A percentile compares a stretch with the other conserved stretches of the same genome.
phyloP scores from a whole-genome alignment of 2,888 invertebrate genomes.

The Reticulitermes lucifugus region DNA sequence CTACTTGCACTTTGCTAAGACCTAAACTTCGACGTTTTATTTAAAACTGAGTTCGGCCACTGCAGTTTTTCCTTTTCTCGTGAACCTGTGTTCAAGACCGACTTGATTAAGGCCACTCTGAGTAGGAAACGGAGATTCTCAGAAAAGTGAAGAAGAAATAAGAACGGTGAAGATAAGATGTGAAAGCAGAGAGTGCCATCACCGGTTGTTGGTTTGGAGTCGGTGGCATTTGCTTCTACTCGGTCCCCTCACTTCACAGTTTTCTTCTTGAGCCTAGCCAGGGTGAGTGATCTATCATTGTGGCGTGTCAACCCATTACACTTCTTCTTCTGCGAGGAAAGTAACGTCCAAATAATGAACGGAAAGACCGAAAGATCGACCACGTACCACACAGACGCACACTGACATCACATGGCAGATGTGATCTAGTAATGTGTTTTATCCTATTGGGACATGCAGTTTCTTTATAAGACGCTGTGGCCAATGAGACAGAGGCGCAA shows the following conservation, averaged over 20 bases:
- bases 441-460: not conserved
- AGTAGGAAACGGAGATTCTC: not conserved
- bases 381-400: too few relatives aligned
- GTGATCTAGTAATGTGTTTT: not conserved
- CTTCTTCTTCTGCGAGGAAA: not conserved
- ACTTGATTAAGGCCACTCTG: not conserved
- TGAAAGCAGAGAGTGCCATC: not conserved
- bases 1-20: too few relatives aligned
- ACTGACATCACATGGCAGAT: not conserved
- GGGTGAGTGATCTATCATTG: constrained; percentile 23
- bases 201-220: not conserved
- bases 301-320: constrained; percentile 17
- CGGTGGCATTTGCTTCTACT: not conserved
- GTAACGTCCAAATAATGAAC: not conserved
- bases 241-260: not conserved
- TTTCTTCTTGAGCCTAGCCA: not conserved
- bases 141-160: not conserved
- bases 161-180: not conserved
- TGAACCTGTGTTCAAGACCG: not conserved
- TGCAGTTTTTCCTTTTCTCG: too few relatives aligned
- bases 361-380: not conserved
- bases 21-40: too few relatives aligned
- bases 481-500: not conserved
- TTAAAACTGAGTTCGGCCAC: too few relatives aligned
- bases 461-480: not conserved